Percentiles rank a stretch among this genome's conserved stretches.
phyloP scores from a whole-genome alignment of 2,888 invertebrate genomes.

The Lasioglossum leucozonium region DNA sequence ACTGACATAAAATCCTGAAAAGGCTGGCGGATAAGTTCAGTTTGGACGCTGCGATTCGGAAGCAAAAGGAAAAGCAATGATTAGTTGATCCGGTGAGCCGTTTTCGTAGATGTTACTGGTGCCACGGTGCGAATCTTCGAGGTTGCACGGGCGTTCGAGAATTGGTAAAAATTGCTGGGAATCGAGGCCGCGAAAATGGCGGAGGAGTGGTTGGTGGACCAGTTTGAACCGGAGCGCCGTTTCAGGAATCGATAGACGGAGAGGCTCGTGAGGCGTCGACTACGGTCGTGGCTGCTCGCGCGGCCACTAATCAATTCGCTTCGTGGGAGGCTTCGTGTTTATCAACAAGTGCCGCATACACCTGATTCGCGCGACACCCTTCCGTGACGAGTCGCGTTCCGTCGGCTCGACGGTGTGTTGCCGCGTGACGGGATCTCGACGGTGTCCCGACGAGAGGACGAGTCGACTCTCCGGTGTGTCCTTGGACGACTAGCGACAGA shows the following conservation, averaged over 20 bases:
- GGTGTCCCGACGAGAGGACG: slow-evolving; percentile 2
- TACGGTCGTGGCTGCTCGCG: slow-evolving; percentile 68
- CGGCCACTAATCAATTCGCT: slow-evolving; percentile 69
- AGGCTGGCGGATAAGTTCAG: no score
- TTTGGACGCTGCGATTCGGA: no score
- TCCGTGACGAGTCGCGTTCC: slow-evolving; percentile 27
- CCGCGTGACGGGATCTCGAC: neutral
- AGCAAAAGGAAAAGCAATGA: no score
- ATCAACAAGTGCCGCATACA: slow-evolving; percentile 77
- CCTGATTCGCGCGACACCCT: slow-evolving; percentile 44
- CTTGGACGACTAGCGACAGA: neutral
- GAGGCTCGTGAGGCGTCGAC: slow-evolving; percentile 73
- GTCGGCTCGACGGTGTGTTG: slow-evolving; percentile 16
- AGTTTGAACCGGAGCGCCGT: slow-evolving; percentile 65
- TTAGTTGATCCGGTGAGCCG: neutral
- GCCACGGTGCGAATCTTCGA: neutral
- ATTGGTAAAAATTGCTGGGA: neutral
- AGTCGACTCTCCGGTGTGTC: neutral
- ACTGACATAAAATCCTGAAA: no score
- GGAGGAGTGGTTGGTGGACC: slow-evolving; percentile 54
- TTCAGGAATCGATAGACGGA: slow-evolving; percentile 65
- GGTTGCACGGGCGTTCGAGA: neutral
- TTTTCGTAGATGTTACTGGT: neutral
- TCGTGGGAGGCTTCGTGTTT: slow-evolving; percentile 66
- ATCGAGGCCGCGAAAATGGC: neutral